A percentile compares a stretch with the other conserved stretches of the same genome.
Conservation (phyloP, 2,797 vertebrate species). For the Sebastes hubbsi region DNA sequence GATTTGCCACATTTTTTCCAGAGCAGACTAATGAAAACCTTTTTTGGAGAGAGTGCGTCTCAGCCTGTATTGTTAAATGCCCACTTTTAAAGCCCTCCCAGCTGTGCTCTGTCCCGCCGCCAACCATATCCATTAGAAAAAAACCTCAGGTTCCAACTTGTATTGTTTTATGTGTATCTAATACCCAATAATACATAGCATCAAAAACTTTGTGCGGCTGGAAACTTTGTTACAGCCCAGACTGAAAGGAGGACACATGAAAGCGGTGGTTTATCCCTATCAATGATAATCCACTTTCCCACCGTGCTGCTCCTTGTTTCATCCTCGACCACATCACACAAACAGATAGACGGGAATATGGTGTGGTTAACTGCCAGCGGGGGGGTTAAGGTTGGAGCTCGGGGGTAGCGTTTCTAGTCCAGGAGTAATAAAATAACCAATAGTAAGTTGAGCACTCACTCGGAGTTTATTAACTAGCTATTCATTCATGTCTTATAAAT, state of each 20-base stretch:
- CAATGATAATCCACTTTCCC: slow-evolving; percentile 64
- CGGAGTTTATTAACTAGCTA: slow-evolving; percentile 42
- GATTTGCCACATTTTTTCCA: slow-evolving; percentile 74
- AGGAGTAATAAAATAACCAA: slow-evolving; percentile 51
- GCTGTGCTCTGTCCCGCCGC: slow-evolving; percentile 69
- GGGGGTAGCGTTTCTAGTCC: slow-evolving; percentile 19
- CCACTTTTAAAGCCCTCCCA: slow-evolving; percentile 71
- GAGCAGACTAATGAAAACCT: slow-evolving; percentile 70
- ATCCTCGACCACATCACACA: slow-evolving; percentile 33
- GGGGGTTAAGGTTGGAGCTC: slow-evolving; percentile 18
- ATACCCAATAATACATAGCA: slow-evolving; percentile 64
- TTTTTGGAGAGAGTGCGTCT: slow-evolving; percentile 58
- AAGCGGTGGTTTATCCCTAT: slow-evolving; percentile 59
- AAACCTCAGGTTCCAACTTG: slow-evolving; percentile 61
- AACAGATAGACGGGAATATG: slow-evolving; percentile 12
- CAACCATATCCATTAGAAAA: slow-evolving; percentile 67
- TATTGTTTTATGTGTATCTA: slow-evolving; percentile 78
- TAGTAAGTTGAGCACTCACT: slow-evolving; percentile 23
- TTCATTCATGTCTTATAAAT: slow-evolving; percentile 34
- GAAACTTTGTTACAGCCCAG: slow-evolving; percentile 61
- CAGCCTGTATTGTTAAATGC: slow-evolving; percentile 71
- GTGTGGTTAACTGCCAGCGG: slow-evolving; percentile 32
- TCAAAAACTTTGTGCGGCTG: slow-evolving; percentile 60
- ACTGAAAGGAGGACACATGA: slow-evolving; percentile 43
- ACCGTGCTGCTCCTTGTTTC: slow-evolving; percentile 40